phyloP scores from a whole-genome alignment of 2,888 invertebrate species.

The Maniola hyperantus region DNA sequence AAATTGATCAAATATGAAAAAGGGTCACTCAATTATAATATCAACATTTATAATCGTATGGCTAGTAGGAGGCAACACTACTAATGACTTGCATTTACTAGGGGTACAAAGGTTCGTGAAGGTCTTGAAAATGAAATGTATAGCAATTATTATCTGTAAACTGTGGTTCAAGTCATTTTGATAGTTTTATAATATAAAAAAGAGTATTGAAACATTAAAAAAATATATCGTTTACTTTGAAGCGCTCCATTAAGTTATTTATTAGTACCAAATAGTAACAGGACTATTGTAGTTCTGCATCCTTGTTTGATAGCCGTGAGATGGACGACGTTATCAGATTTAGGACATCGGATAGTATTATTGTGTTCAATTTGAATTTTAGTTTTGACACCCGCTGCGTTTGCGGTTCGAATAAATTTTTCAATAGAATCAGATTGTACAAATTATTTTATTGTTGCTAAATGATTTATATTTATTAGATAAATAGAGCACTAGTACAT shows the following conservation, averaged over 20 bases:
- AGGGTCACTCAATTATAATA: no score
- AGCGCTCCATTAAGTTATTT: conserved; percentile 8
- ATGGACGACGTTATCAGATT: conserved; percentile 26
- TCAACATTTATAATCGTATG: no score
- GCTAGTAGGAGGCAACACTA: no score
- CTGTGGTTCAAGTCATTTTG: no score
- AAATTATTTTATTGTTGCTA: conserved; percentile 22
- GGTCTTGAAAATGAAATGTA: no score
- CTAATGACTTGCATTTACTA: no score
- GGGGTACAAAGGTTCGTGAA: no score
- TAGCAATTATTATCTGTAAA: no score
- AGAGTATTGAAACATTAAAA: neutral
- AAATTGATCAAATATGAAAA: no score
- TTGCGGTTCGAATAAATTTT: conserved; percentile 3
- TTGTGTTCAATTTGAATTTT: conserved; percentile 36
- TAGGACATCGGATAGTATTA: conserved; percentile 19
- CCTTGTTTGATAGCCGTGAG: conserved; percentile 19
- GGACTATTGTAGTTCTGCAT: conserved; percentile 10
- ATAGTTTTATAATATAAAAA: no score
- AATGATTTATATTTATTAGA: conserved; percentile 12
- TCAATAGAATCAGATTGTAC: conserved; percentile 19
- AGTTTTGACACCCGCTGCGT: conserved; percentile 34
- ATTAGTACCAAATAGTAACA: conserved; percentile 6
- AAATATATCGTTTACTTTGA: neutral
- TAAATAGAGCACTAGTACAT: conserved; percentile 17